Base-by-base conservation (phyloP, 2,888 invertebrate species). In the Tridacna gigas region DNA sequence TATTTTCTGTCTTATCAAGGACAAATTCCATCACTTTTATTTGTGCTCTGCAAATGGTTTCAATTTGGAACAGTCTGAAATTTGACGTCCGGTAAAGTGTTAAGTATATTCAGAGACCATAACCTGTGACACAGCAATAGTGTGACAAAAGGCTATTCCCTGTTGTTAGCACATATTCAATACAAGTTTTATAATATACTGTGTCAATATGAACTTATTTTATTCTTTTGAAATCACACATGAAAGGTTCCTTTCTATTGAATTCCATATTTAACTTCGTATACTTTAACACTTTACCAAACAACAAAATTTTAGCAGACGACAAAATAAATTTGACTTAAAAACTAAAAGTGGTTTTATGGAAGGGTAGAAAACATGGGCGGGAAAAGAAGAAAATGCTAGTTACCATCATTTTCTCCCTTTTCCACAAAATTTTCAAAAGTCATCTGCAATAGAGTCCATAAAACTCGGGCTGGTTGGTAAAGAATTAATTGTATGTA, bases 141-240 rank as follows among this genome's bases (percentile, higher is more conserved):
- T 7, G 37, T 37, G 37, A 37, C 37, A 37, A 37, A 37, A 37
- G 37, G 37, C 37, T 37, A 37, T 37, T 37, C 7, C 37, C 37
- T 2, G 37, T 37, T 37, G 37, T 37, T 37, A 37, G 7, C 37
- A 37, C 7, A 37, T 37, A 65, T 65, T 65, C 65, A 65, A 65
- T 65, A 61, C 25, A 61, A 22, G 61, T n/a, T 25, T 61, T 61
- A 11, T 22, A 65, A 65, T 65, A 65, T 65, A 65, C 65, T 65
- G 28, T 65, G 65, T 65, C 65, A 65, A 65, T 28, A 28, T 65
- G 20, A 65, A 65, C 65, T 65, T 25, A 65, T 65, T 28, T 26
- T 65, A 65, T 65, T 65, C 65, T 28, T 65, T 65, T 65, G 26
- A 65, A 65, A 28, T 65, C 12, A 28, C 5, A 65, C 3, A 28